A percentile compares a stretch with the other conserved stretches of the same genome.
Evolutionary conservation across 2,888 invertebrate species (phyloP).

Genomic region (Pandemis corylana): DNA sequence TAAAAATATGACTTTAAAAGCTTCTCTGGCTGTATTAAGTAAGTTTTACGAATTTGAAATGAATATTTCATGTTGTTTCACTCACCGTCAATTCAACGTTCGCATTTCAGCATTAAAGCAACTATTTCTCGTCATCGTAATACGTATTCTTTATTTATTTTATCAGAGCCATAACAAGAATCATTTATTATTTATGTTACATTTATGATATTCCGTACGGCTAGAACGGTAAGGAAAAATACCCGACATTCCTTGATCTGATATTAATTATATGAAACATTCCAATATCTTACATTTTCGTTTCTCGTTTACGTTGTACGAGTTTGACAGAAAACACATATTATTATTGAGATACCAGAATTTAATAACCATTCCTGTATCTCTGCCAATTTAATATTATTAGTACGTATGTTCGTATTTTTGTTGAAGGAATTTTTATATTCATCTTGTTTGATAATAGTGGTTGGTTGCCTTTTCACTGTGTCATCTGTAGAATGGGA

Average conservation of each 20-base stretch:
- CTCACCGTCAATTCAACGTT: too few relatives aligned
- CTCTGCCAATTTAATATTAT: too few relatives aligned
- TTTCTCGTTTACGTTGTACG: neutral
- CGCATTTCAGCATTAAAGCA: neutral
- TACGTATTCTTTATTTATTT: constrained; percentile 3
- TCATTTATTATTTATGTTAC: constrained; percentile 14
- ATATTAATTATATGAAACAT: constrained; percentile 26
- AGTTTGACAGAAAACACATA: neutral
- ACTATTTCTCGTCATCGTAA: neutral
- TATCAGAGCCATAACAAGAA: constrained; percentile 6
- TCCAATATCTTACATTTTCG: constrained; percentile 1
- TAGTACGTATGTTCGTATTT: too few relatives aligned
- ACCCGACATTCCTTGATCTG: constrained; percentile 4
- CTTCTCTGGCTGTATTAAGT: too few relatives aligned
- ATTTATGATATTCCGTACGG: constrained; percentile 1
- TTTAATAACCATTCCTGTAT: neutral
- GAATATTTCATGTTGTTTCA: too few relatives aligned
- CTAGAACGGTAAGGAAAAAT: constrained; percentile 3
- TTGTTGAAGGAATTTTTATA: too few relatives aligned
- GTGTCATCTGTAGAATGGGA: too few relatives aligned
- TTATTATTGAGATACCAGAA: neutral
- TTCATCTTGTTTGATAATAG: too few relatives aligned
- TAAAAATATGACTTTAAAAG: too few relatives aligned
- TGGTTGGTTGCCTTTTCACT: too few relatives aligned
- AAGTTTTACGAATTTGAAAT: too few relatives aligned